These are phyloP conservation scores for Polyodon spathula DNA, from an alignment of 2,113 vertebrate genomes.

Conservation along the genomic window DNA sequence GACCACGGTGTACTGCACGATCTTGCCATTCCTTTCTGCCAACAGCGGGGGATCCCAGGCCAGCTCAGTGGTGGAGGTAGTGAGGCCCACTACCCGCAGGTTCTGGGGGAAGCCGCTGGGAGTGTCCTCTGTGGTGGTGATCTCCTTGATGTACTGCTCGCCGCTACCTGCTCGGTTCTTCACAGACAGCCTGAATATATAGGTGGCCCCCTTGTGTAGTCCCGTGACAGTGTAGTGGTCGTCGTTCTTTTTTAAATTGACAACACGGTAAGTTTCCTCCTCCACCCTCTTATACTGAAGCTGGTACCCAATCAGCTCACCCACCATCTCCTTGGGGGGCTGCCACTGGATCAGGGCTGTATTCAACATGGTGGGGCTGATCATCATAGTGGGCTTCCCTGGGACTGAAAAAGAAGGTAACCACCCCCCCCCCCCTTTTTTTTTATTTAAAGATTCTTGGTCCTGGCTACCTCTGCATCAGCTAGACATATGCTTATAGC, in stretches of 20 bases:
- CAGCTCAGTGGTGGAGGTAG: conserved; percentile 75
- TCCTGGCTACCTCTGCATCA: too few relatives aligned
- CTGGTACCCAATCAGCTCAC: conserved; percentile 82
- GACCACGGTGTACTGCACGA: conserved; percentile 75
- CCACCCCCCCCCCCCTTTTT: too few relatives aligned
- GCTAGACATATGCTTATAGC: too few relatives aligned
- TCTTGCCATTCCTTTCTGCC: conserved; percentile 77
- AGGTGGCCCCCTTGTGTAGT: conserved; percentile 84
- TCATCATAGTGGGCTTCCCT: conserved; percentile 88
- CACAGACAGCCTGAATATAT: conserved; percentile 78
- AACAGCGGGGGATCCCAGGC: conserved; percentile 80
- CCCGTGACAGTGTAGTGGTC: conserved; percentile 86
- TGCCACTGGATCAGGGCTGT: conserved; percentile 96
- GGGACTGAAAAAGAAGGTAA: conserved; percentile 61
- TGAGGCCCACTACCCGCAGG: conserved; percentile 75
- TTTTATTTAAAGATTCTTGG: too few relatives aligned
- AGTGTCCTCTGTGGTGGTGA: conserved; percentile 74
- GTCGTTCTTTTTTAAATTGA: conserved; percentile 74
- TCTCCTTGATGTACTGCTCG: conserved; percentile 83
- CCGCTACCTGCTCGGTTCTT: conserved; percentile 83
- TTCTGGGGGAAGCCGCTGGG: conserved; percentile 87
- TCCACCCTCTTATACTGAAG: conserved; percentile 80
- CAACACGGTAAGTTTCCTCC: conserved; percentile 67
- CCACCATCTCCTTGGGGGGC: conserved; percentile 85
- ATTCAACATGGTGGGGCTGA: conserved; percentile 90